These are phyloP conservation scores for Typhlomys cinereus DNA, from an alignment of 2,113 vertebrate species.

Conservation along the genomic window DNA sequence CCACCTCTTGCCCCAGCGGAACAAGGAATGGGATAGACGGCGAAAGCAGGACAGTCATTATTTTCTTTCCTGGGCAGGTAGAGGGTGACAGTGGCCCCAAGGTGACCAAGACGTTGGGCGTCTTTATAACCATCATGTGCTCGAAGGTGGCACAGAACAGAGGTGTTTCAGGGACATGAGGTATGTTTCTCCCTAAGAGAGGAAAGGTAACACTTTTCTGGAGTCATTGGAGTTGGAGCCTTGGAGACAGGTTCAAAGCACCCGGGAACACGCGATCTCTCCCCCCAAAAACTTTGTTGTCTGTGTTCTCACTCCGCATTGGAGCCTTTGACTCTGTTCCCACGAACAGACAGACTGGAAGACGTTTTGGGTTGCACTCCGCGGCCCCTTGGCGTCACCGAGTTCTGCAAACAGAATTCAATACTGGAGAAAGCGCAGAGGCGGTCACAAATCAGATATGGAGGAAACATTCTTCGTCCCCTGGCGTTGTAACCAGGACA, in stretches of 20 bases:
- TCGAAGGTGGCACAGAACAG: background rate
- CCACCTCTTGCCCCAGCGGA: background rate
- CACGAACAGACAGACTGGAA: background rate
- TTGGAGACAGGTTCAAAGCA: background rate
- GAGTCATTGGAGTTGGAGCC: background rate
- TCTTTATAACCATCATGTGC: accelerated
- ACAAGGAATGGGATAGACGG: too few species aligned
- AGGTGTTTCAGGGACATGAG: background rate
- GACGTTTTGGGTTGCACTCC: background rate
- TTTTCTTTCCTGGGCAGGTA: background rate
- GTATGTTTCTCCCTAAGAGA: too few species aligned
- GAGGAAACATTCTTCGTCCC: background rate
- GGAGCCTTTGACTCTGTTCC: background rate
- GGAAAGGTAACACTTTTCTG: background rate
- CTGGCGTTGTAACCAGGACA: background rate
- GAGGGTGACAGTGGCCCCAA: background rate
- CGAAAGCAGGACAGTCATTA: background rate
- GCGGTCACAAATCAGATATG: background rate
- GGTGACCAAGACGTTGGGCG: accelerated
- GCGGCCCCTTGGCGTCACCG: background rate
- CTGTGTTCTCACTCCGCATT: background rate
- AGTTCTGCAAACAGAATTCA: background rate
- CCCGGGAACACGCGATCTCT: background rate
- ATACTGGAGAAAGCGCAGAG: background rate
- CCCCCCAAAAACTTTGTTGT: background rate